These are phyloP conservation scores for Myotis planiceps DNA, from an alignment of 2,797 vertebrate species.

Conservation along the genomic window DNA sequence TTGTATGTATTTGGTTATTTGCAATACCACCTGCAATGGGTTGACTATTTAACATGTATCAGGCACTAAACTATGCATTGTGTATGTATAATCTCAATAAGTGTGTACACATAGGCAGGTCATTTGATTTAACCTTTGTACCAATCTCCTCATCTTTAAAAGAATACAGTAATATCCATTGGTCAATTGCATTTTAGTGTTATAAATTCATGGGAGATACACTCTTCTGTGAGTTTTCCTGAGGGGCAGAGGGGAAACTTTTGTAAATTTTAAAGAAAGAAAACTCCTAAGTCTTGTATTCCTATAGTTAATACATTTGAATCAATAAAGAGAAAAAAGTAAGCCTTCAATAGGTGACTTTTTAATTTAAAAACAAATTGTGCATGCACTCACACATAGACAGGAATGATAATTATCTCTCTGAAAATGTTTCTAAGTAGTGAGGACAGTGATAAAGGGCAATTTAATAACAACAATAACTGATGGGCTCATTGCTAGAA, in stretches of 20 bases:
- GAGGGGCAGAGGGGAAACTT: not conserved
- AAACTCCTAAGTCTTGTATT: not conserved
- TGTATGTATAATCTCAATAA: not conserved
- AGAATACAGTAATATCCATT: not conserved
- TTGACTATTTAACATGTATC: not conserved
- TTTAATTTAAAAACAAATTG: not conserved
- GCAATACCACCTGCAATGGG: not conserved
- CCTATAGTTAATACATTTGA: not conserved
- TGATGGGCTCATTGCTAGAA: not conserved
- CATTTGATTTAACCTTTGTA: not conserved
- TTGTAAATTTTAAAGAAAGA: not conserved
- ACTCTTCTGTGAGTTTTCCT: not conserved
- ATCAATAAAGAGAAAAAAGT: not conserved
- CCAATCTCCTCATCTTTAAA: not conserved
- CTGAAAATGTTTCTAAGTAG: constrained; percentile 9
- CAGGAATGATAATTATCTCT: not conserved
- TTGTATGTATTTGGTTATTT: not conserved
- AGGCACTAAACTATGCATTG: not conserved
- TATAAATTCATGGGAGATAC: not conserved
- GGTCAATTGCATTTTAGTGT: not conserved
- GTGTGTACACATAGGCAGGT: not conserved
- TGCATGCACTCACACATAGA: not conserved
- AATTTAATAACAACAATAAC: constrained; percentile 42
- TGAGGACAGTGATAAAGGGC: not conserved
- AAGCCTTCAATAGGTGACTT: not conserved